Conservation (phyloP, 2,113 vertebrate species). For the Meriones unguiculatus region DNA sequence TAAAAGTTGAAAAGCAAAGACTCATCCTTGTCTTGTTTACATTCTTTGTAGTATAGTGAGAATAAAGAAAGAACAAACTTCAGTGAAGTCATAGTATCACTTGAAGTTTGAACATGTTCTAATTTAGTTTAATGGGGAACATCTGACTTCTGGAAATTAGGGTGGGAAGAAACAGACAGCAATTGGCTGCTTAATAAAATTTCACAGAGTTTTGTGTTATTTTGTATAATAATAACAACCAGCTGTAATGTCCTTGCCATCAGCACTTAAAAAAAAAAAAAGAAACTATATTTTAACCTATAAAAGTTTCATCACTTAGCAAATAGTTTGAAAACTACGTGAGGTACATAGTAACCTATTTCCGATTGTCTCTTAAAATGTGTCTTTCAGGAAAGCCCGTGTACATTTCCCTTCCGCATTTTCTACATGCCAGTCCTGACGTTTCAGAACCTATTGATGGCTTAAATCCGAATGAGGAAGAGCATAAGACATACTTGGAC, state of each 20-base stretch:
- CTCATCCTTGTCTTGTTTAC: background rate
- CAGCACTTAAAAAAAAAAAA: background rate
- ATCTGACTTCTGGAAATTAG: background rate
- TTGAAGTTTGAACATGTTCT: background rate
- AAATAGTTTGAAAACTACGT: background rate
- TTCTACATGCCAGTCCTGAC: constrained; percentile 90
- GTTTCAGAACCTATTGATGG: constrained; percentile 86
- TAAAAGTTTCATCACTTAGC: background rate
- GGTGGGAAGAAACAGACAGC: background rate
- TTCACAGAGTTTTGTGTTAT: background rate
- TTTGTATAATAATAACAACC: background rate
- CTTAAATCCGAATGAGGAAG: constrained; percentile 86
- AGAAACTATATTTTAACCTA: background rate
- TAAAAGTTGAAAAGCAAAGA: background rate
- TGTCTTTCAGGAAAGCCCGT: constrained; percentile 88
- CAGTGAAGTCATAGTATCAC: background rate
- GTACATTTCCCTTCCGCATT: constrained; percentile 95
- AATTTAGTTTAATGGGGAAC: background rate
- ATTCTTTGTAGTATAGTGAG: background rate
- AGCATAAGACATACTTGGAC: constrained; percentile 94
- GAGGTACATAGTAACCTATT: background rate
- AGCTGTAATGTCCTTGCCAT: background rate
- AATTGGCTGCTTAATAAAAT: background rate
- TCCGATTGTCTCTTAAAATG: constrained; percentile 38
- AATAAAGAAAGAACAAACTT: background rate